phyloP scores from a whole-genome alignment of 2,113 vertebrate species.

The Tautogolabrus adspersus region DNA sequence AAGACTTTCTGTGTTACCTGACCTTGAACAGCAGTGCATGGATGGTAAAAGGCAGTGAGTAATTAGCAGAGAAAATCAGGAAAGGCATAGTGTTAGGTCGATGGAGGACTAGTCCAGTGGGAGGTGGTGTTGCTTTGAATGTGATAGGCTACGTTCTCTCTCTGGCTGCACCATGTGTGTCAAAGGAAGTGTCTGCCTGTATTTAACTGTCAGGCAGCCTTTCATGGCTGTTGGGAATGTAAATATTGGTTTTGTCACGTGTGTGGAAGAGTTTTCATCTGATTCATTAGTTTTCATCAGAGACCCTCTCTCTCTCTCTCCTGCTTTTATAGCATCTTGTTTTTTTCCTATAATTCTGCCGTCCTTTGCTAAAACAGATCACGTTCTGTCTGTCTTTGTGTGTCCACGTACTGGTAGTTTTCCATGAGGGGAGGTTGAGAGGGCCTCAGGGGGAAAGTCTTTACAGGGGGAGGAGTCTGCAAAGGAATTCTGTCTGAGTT shows the following conservation, averaged over 20 bases:
- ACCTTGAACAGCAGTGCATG: background rate
- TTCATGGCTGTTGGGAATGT: constrained; percentile 15
- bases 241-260: constrained; percentile 10
- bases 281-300: background rate
- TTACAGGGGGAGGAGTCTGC: constrained; percentile 66
- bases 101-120: constrained; percentile 31
- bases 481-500: constrained; percentile 59
- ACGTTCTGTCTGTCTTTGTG: constrained; percentile 20
- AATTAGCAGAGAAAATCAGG: background rate
- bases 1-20: background rate
- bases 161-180: background rate
- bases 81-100: background rate
- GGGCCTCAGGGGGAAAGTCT: constrained; percentile 58
- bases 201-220: background rate
- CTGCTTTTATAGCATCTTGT: background rate
- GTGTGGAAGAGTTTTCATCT: background rate
- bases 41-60: background rate
- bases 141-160: background rate
- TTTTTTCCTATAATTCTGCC: background rate
- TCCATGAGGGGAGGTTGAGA: constrained; percentile 71
- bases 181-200: background rate
- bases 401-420: constrained; percentile 67
- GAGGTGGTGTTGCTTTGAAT: constrained; percentile 35
- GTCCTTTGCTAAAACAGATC: constrained; percentile 9
- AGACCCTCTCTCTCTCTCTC: background rate